These are phyloP conservation scores for Agelas oroides DNA, from an alignment of 37 sponge, comb jelly and placozoan species.

Conservation along the genomic window DNA sequence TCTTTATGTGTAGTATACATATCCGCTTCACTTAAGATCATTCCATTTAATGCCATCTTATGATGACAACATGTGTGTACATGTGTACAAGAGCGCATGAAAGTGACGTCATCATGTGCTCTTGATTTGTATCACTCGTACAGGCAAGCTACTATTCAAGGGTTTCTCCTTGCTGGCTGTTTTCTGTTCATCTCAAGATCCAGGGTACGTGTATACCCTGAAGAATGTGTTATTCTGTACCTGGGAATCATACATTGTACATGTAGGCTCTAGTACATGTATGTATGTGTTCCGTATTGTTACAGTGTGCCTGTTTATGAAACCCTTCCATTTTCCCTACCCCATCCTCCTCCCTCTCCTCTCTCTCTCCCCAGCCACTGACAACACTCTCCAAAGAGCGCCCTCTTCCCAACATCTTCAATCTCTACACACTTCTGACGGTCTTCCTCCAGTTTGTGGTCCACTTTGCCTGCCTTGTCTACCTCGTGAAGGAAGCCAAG, in stretches of 20 bases:
- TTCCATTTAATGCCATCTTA: not conserved
- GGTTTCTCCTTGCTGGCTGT: slow-evolving; percentile 91
- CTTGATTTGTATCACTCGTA: not conserved
- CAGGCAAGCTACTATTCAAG: slow-evolving; percentile 96
- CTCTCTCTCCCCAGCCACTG: slow-evolving; percentile 69
- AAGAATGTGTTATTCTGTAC: too few relatives aligned
- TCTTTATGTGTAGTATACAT: not conserved
- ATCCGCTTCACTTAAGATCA: not conserved
- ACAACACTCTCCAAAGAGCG: slow-evolving; percentile 82
- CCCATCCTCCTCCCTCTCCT: not conserved
- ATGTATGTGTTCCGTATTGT: too few relatives aligned
- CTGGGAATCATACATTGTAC: too few relatives aligned
- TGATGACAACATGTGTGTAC: too few relatives aligned
- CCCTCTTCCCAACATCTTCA: slow-evolving; percentile 97
- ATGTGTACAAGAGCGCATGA: too few relatives aligned
- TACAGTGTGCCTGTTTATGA: too few relatives aligned
- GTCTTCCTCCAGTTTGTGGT: slow-evolving; percentile 88
- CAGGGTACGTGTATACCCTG: slow-evolving; percentile 40
- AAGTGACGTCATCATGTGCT: not conserved
- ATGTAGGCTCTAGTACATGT: too few relatives aligned
- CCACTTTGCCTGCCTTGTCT: slow-evolving; percentile 86
- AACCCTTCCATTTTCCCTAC: not conserved
- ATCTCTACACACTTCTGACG: slow-evolving; percentile 91
- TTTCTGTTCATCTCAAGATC: slow-evolving; percentile 94
- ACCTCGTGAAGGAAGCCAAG: slow-evolving; percentile 77